Evolutionary conservation across 2,113 vertebrate species (phyloP).

Genomic region (Narcine bancroftii): DNA sequence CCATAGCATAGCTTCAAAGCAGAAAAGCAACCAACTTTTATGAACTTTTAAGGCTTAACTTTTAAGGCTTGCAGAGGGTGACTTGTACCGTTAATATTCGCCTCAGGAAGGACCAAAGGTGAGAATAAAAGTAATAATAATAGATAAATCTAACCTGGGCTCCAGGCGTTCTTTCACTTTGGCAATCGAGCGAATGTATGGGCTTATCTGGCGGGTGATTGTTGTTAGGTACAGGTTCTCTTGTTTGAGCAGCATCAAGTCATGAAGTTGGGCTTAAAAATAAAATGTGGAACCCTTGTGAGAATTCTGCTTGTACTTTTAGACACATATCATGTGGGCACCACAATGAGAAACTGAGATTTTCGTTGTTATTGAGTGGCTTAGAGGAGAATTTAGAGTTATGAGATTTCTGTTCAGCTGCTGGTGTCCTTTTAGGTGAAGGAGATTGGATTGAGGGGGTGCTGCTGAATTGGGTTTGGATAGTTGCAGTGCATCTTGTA

Average conservation of each 20-base stretch:
- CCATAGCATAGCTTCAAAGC: neutral
- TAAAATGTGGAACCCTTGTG: neutral
- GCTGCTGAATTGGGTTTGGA: neutral
- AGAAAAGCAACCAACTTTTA: neutral
- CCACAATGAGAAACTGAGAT: neutral
- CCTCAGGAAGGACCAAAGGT: no score
- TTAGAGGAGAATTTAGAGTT: neutral
- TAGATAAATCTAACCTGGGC: conserved; percentile 65
- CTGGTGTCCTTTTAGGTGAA: neutral
- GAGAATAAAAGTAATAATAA: neutral
- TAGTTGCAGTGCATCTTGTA: neutral
- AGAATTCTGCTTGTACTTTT: neutral
- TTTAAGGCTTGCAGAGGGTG: neutral
- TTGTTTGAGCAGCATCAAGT: conserved; percentile 81
- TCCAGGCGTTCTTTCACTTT: conserved; percentile 87
- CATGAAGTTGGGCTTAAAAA: conserved; percentile 77
- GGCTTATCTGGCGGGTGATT: conserved; percentile 79
- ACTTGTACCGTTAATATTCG: no score
- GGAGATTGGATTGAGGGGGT: neutral
- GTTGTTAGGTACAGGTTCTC: conserved; percentile 80
- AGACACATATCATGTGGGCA: neutral
- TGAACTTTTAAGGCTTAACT: no score
- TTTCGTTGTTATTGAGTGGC: neutral
- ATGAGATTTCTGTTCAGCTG: neutral
- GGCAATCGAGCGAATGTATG: conserved; percentile 81